These are phyloP conservation scores for Mamestra configurata DNA, from an alignment of 1,140 invertebrate species.

Conservation along the genomic window DNA sequence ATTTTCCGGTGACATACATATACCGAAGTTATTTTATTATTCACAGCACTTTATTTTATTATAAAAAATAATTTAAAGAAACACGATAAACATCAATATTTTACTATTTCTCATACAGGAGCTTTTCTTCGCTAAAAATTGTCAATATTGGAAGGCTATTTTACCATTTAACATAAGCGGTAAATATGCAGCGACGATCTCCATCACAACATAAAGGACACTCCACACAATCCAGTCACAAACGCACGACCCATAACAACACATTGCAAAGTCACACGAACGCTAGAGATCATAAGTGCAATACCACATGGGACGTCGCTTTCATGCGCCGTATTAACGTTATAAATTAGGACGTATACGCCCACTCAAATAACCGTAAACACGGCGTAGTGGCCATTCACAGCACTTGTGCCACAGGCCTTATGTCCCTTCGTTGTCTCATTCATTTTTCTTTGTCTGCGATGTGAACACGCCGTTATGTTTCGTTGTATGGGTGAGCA, in stretches of 20 bases:
- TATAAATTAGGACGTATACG: slow-evolving; percentile 85
- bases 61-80: too few relatives aligned
- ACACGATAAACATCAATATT: too few relatives aligned
- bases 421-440: slow-evolving; percentile 66
- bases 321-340: slow-evolving; percentile 81
- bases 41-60: too few relatives aligned
- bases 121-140: not conserved
- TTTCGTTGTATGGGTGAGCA: slow-evolving; percentile 16
- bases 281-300: slow-evolving; percentile 7
- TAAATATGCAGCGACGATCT: not conserved
- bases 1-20: too few relatives aligned
- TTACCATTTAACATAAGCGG: too few relatives aligned
- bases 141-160: too few relatives aligned
- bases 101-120: too few relatives aligned
- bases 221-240: not conserved
- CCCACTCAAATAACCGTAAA: slow-evolving; percentile 85
- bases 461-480: slow-evolving; percentile 34
- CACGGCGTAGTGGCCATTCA: slow-evolving; percentile 74
- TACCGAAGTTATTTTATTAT: too few relatives aligned
- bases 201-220: not conserved
- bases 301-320: slow-evolving; percentile 56
- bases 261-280: slow-evolving; percentile 18
- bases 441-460: slow-evolving; percentile 70
- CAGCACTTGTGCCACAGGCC: slow-evolving; percentile 71
- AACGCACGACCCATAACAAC: not conserved